Percentiles rank a stretch among this genome's conserved stretches.
Conservation (phyloP, 1,140 invertebrate genomes). For the Drosophila biarmipes region DNA sequence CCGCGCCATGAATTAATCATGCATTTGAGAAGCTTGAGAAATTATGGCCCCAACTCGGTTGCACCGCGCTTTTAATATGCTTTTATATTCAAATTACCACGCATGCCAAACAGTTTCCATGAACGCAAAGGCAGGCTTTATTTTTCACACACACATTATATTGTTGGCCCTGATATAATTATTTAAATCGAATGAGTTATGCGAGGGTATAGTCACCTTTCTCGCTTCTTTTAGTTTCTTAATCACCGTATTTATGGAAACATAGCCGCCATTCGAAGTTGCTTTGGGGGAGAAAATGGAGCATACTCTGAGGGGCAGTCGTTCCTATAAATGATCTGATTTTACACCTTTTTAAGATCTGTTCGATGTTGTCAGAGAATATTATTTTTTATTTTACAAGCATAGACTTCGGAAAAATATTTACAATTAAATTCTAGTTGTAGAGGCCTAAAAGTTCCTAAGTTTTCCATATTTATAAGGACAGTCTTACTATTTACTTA, state of each 20-base stretch:
- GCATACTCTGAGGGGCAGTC: no score
- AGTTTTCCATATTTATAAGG: no score
- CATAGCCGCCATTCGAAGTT: not conserved
- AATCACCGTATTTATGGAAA: not conserved
- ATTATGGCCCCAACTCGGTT: slow-evolving; percentile 31
- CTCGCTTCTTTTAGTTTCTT: not conserved
- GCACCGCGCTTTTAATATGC: slow-evolving; percentile 62
- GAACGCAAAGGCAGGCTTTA: slow-evolving; percentile 33
- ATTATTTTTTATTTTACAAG: no score
- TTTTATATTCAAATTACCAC: slow-evolving; percentile 80
- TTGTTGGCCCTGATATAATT: slow-evolving; percentile 6
- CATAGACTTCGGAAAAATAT: no score
- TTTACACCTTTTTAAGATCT: no score
- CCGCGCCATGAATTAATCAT: slow-evolving; percentile 65
- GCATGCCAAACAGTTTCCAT: slow-evolving; percentile 71
- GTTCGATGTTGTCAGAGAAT: no score
- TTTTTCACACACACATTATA: slow-evolving; percentile 6
- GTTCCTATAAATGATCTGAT: not conserved
- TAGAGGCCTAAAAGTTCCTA: no score
- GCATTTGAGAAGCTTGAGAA: slow-evolving; percentile 70
- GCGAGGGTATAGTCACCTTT: not conserved
- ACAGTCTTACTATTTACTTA: no score
- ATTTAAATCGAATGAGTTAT: slow-evolving; percentile 1
- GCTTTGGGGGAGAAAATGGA: not conserved
- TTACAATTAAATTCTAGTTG: no score